These are phyloP conservation scores for Pluvialis apricaria DNA, from an alignment of 2,113 vertebrate genomes.

Conservation along the genomic window DNA sequence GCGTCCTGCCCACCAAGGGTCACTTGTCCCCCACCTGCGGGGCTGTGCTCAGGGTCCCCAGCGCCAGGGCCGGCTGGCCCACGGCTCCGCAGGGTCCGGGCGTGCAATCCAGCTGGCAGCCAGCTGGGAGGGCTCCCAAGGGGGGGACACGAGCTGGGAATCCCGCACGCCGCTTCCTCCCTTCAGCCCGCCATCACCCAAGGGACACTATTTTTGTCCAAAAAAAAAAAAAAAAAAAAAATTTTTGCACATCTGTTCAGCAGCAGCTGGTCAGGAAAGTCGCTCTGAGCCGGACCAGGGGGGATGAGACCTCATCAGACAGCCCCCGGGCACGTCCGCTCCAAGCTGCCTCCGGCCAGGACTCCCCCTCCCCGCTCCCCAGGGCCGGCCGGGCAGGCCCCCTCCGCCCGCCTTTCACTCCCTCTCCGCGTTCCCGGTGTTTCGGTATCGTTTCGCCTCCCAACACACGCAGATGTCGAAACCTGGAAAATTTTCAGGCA, in stretches of 20 bases:
- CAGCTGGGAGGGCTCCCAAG: not conserved
- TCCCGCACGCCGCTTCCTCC: not conserved
- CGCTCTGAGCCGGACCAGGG: accelerated
- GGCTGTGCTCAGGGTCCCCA: not conserved
- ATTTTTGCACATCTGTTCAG: conserved; percentile 31
- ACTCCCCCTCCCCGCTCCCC: not conserved
- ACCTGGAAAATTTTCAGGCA: conserved; percentile 4
- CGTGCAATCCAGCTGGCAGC: not conserved
- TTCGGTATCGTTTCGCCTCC: not conserved
- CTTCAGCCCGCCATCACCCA: not conserved
- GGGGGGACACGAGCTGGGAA: not conserved
- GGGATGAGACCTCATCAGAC: not conserved
- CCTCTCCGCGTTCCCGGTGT: not conserved
- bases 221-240: not conserved
- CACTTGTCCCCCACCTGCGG: accelerated
- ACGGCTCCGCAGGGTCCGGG: accelerated
- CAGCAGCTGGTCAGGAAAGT: conserved; percentile 47
- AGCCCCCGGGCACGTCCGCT: not conserved
- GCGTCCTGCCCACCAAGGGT: accelerated
- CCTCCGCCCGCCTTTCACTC: not conserved
- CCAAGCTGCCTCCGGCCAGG: not conserved
- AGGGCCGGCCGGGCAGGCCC: not conserved
- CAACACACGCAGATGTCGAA: not conserved
- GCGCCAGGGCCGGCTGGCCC: accelerated
- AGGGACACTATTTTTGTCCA: conserved; percentile 18